Percentiles rank a stretch among this genome's conserved stretches.
Evolutionary conservation across 2,797 vertebrate genomes (phyloP).

Genomic region (Lepilemur septentrionalis): DNA sequence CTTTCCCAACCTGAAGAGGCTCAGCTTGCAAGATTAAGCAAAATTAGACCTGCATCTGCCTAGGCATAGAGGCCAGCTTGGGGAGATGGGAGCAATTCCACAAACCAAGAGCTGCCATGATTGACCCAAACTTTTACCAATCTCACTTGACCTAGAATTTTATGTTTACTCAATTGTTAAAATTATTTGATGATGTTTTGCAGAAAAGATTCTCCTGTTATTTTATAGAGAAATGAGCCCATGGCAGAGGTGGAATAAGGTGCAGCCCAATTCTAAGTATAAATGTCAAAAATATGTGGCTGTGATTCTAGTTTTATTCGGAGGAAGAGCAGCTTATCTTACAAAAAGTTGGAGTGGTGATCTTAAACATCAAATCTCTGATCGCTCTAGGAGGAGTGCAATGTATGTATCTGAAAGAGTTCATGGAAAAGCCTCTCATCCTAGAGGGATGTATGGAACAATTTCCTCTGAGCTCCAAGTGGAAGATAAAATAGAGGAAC

Average conservation of each 20-base stretch:
- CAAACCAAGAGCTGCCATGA: not conserved
- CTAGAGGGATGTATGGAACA: not conserved
- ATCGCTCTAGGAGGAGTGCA: not conserved
- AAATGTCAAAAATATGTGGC: not conserved
- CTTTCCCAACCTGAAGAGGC: not conserved
- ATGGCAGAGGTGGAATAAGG: not conserved
- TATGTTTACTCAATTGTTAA: not conserved
- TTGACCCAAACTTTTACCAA: not conserved
- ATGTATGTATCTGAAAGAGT: not conserved
- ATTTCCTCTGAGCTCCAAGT: not conserved
- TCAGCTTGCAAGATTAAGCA: not conserved
- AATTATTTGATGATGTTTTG: not conserved
- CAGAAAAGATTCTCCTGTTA: not conserved
- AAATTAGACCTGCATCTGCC: not conserved
- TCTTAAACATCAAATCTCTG: not conserved
- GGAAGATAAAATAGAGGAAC: slow-evolving; percentile 25
- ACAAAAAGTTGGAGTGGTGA: not conserved
- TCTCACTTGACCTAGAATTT: not conserved
- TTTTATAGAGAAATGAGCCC: not conserved
- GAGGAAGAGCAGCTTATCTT: not conserved
- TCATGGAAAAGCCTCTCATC: not conserved
- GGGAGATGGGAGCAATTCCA: not conserved
- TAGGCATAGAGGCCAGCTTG: not conserved
- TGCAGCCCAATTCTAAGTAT: not conserved
- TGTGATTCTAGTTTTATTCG: not conserved